These are phyloP conservation scores for Gallinago nigripennis DNA, from an alignment of 2,797 vertebrate species.

Conservation along the genomic window DNA sequence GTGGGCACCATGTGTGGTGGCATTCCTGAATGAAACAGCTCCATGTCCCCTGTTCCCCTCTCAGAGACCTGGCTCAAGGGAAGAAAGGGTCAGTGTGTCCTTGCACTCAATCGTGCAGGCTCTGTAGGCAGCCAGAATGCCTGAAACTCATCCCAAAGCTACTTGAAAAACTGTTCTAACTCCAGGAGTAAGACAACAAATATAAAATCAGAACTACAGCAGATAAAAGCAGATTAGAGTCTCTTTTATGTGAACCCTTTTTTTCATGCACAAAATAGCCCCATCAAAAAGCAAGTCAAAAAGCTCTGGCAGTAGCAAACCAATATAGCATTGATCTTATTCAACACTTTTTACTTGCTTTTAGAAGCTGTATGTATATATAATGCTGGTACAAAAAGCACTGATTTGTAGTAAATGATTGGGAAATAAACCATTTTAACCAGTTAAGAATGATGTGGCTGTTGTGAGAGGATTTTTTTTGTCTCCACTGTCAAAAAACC, in stretches of 20 bases:
- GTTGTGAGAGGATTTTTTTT: not conserved
- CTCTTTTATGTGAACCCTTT: not conserved
- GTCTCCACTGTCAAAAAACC: not conserved
- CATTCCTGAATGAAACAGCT: not conserved
- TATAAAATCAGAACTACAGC: not conserved
- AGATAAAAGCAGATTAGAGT: not conserved
- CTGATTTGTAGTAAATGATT: not conserved
- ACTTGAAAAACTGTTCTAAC: not conserved
- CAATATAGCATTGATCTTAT: not conserved
- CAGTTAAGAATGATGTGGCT: not conserved
- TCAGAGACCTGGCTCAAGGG: not conserved
- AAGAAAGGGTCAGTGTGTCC: not conserved
- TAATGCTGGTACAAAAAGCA: not conserved
- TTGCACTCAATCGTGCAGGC: not conserved
- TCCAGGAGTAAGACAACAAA: not conserved
- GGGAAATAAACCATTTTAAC: not conserved
- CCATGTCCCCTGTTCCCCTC: rapidly evolving
- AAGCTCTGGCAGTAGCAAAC: not conserved
- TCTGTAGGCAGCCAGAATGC: not conserved
- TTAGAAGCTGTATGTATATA: not conserved
- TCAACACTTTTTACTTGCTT: not conserved
- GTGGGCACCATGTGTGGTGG: not conserved
- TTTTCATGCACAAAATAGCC: not conserved
- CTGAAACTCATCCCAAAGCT: not conserved
- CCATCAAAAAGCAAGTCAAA: not conserved